Percentiles rank a stretch among this genome's conserved stretches.
These are phyloP conservation scores for Venusia cambrica DNA, from an alignment of 2,888 invertebrate species.

Conservation along the genomic window DNA sequence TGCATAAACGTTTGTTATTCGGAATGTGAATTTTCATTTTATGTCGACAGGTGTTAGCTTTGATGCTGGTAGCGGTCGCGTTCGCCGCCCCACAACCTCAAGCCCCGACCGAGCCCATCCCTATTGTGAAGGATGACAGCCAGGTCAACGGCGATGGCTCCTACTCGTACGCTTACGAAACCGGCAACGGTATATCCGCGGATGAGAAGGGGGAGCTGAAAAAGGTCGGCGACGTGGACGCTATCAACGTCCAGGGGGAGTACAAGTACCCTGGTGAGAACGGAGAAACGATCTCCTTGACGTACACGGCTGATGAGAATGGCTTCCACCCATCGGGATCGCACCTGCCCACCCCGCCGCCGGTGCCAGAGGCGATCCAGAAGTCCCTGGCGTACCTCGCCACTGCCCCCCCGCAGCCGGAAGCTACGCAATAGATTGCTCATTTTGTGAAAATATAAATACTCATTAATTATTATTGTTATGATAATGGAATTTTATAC, in stretches of 20 bases:
- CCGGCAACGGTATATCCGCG: conserved; percentile 84
- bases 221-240: conserved; percentile 79
- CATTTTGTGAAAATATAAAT: conserved; percentile 42
- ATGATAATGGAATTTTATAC: conserved; percentile 47
- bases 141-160: conserved; percentile 83
- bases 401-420: conserved; percentile 78
- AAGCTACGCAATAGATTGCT: conserved; percentile 42
- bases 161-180: conserved; percentile 83
- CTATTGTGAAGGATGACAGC: conserved; percentile 81
- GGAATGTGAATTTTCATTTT: too few species aligned
- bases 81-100: conserved; percentile 61
- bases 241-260: conserved; percentile 82
- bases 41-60: conserved; percentile 68
- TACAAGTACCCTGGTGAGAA: conserved; percentile 85
- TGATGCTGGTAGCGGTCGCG: conserved; percentile 55
- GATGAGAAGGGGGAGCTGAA: conserved; percentile 82
- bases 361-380: conserved; percentile 86
- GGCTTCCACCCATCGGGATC: conserved; percentile 84
- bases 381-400: conserved; percentile 84
- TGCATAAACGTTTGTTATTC: too few species aligned
- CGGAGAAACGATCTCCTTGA: conserved; percentile 81
- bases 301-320: conserved; percentile 86
- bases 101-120: conserved; percentile 57
- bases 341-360: conserved; percentile 85
- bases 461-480: conserved; percentile 43